phyloP scores from a whole-genome alignment of 1,140 invertebrate species.

The Melanaphis sacchari region DNA sequence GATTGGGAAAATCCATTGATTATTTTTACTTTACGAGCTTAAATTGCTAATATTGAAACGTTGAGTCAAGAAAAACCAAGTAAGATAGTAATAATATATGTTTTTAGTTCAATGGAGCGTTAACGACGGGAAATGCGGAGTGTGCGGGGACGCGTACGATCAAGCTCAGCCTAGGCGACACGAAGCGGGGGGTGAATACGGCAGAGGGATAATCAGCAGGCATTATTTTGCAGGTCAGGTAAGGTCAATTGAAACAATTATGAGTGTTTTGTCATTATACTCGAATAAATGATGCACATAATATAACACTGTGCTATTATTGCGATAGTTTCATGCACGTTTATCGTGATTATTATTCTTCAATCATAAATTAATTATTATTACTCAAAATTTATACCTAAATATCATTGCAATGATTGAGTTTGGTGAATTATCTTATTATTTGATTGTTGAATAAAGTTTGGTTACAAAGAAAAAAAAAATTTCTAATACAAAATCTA shows the following conservation, averaged over 20 bases:
- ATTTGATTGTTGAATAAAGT: constrained; percentile 19
- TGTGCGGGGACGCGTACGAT: constrained; percentile 87
- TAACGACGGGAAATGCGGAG: constrained; percentile 84
- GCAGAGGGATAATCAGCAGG: constrained; percentile 81
- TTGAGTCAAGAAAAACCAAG: background rate
- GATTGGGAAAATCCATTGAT: background rate
- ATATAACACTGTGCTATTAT: background rate
- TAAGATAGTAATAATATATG: background rate
- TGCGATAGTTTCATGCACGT: background rate
- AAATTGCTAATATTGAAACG: background rate
- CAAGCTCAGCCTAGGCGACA: constrained; percentile 77
- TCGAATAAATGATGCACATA: background rate
- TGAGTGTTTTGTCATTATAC: background rate
- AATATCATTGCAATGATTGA: background rate
- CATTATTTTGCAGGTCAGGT: constrained; percentile 84
- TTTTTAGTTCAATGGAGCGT: constrained; percentile 82
- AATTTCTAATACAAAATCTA: background rate
- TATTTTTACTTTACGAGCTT: background rate
- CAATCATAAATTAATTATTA: constrained; percentile 20
- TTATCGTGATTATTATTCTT: background rate
- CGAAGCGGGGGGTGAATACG: constrained; percentile 86
- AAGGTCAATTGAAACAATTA: constrained; percentile 59
- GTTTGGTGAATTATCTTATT: background rate
- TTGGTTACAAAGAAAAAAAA: constrained; percentile 11
- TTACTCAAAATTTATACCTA: background rate